A percentile compares a stretch with the other conserved stretches of the same genome.
Evolutionary conservation across 2,888 invertebrate species (phyloP).

Genomic region (Coelogynopora nodosa): DNA sequence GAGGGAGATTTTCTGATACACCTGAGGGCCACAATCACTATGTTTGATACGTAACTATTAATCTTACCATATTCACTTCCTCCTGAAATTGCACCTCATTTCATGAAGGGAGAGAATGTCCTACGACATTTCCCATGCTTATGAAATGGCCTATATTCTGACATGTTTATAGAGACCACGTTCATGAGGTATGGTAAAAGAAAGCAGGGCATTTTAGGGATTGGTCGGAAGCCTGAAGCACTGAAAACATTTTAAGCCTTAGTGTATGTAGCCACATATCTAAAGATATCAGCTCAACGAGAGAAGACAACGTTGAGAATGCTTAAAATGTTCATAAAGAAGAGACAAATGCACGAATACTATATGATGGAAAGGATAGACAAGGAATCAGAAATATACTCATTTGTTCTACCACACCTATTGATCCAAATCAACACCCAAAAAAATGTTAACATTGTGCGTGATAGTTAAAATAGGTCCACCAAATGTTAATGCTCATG

Average conservation of each 20-base stretch:
- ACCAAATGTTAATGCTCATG: background rate
- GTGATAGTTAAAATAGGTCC: background rate
- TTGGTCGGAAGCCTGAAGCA: constrained; percentile 48
- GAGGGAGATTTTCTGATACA: constrained; percentile 48
- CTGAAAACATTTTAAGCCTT: background rate
- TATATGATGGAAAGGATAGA: background rate
- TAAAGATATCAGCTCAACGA: background rate
- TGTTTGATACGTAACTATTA: background rate
- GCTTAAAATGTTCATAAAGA: background rate
- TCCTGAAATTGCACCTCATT: too few relatives aligned
- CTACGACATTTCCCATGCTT: constrained; percentile 49
- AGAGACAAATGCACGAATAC: background rate
- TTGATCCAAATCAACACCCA: too few relatives aligned
- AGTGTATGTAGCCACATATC: background rate
- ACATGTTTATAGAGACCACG: constrained; percentile 51
- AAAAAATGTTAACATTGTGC: background rate
- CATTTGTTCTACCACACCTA: too few relatives aligned
- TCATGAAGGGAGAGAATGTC: too few relatives aligned
- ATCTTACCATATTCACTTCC: background rate
- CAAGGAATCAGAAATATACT: background rate
- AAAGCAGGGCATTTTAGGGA: constrained; percentile 48
- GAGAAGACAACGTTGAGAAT: background rate
- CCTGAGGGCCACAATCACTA: background rate
- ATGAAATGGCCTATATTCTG: constrained; percentile 51
- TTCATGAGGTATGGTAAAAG: constrained; percentile 49